Base-by-base conservation (phyloP, 2,888 invertebrate species). In the Apamea epomidion region DNA sequence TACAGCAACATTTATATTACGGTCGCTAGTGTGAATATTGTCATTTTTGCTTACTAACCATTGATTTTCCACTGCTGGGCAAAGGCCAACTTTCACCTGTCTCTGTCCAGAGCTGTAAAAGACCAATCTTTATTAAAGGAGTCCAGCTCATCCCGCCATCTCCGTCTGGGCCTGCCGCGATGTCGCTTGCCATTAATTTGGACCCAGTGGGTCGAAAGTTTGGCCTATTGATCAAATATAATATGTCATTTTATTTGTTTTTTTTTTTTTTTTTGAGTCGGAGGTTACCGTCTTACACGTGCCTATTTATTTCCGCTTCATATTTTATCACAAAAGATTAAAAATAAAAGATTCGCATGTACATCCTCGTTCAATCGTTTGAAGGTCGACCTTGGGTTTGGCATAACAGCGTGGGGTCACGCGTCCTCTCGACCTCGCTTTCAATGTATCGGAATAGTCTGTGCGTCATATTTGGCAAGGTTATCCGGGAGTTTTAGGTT, bases 371-470 rank as follows among this genome's bases (percentile, higher is more conserved):
- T 5, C 25, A 29, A 45, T 42, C 4, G 32, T 64, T 64, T 21
- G n/a, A 68, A 79, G 58, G 51, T 48, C 37, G 12, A 58, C 80
- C 80, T 81, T 74, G 54, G 18, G 4, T 65, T 74, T 48, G 74
- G 82, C 37, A 48, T 74, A 45, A 45, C 37, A 21, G 10, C 37
- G 65, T 42, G 21, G 48, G 74, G 64, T 81, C 82, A 7, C 42
- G 25, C 74, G 64, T 74, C 54, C 65, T 74, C 65, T n/a, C 25
- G 32, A 72, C 83, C 78, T 82, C 51, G 82, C 71, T 32, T 45
- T 37, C 62, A 32, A 54, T 54, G 74, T 77, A 80, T 78, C 32
- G 25, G 48, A 51, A 58, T 83, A 58, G 29, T 45, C 0, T 21
- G 78, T 29, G 77, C 83, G 83, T 65, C 69, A 68, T n/a, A 37